A percentile compares a stretch with the other conserved stretches of the same genome.
Conservation (phyloP, 1,140 invertebrate genomes). For the Drosophila kikkawai region DNA sequence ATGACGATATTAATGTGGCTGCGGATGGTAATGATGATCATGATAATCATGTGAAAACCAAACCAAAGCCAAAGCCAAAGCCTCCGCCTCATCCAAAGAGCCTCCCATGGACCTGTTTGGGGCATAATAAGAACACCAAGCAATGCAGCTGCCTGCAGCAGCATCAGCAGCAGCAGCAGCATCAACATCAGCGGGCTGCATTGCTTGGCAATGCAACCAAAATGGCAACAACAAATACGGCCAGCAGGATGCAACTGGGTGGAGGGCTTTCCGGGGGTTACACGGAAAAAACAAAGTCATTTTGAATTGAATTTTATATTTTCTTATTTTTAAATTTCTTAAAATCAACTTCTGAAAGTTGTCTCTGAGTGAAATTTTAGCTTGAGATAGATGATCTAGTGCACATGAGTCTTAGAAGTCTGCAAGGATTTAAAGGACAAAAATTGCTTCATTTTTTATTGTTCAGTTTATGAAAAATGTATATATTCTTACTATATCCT, state of each 20-base stretch:
- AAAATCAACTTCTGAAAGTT: neutral
- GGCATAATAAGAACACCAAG: constrained; percentile 80
- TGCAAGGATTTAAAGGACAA: neutral
- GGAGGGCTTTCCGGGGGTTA: constrained; percentile 22
- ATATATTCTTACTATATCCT: no score
- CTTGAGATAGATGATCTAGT: no score
- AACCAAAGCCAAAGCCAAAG: constrained; percentile 65
- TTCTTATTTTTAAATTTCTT: neutral
- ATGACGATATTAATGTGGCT: constrained; percentile 83
- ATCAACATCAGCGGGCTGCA: constrained; percentile 31
- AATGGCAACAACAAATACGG: constrained; percentile 59
- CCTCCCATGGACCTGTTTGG: constrained; percentile 74
- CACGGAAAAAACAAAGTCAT: constrained; percentile 1
- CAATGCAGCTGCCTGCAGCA: constrained; percentile 68
- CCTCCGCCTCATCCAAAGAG: constrained; percentile 34
- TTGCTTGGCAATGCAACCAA: constrained; percentile 65
- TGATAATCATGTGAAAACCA: constrained; percentile 83
- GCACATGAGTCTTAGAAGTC: no score
- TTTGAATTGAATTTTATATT: no score
- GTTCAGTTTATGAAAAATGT: no score
- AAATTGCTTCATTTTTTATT: no score
- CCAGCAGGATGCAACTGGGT: constrained; percentile 71
- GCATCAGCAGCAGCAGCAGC: constrained; percentile 31
- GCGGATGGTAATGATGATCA: constrained; percentile 81
- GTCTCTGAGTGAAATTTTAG: neutral